Conservation (phyloP, 2,797 vertebrate species). For the Bucorvus abyssinicus region DNA sequence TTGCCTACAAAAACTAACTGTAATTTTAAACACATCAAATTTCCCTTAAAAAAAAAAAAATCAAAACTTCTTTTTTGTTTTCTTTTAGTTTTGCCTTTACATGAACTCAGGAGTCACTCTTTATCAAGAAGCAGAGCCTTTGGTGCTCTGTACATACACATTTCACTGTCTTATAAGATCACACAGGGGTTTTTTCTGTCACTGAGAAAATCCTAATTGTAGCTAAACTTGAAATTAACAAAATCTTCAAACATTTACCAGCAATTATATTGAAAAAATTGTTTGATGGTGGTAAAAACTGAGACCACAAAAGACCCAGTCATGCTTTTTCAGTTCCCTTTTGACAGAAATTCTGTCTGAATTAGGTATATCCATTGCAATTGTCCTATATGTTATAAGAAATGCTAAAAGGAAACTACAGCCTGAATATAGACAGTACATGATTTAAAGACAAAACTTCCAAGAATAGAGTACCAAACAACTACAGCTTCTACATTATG, state of each 20-base stretch:
- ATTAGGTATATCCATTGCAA: not conserved
- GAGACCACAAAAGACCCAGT: not conserved
- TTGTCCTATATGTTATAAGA: not conserved
- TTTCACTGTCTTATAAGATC: not conserved
- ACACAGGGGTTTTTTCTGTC: not conserved
- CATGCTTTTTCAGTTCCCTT: not conserved
- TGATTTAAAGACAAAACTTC: not conserved
- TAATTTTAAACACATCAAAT: not conserved
- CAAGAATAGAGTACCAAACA: not conserved
- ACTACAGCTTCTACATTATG: not conserved
- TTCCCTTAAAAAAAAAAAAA: not conserved
- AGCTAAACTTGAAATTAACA: not conserved
- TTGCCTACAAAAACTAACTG: not conserved
- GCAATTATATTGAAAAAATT: not conserved
- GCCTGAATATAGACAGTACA: not conserved
- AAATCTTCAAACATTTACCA: not conserved
- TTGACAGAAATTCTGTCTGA: not conserved
- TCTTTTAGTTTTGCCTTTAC: not conserved
- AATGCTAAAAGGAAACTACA: not conserved
- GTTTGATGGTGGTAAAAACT: not conserved
- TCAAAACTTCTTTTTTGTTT: not conserved
- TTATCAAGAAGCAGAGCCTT: not conserved
- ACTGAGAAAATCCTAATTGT: not conserved
- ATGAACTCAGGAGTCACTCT: not conserved
- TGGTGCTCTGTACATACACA: not conserved